Conservation (phyloP, 2,797 vertebrate genomes). For the Galago senegalensis region DNA sequence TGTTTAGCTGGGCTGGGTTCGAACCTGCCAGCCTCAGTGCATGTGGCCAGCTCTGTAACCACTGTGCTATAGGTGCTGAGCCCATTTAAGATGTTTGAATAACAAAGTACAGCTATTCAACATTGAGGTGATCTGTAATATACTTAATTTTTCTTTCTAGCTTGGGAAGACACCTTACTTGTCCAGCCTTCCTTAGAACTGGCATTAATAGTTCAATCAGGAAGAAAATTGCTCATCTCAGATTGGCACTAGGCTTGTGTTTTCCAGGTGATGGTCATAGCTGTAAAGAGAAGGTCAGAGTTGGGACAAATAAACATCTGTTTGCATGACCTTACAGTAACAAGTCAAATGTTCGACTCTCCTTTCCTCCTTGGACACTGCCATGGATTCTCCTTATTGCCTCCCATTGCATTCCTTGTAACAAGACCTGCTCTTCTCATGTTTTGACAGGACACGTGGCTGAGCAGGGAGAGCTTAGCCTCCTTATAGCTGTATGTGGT, state of each 20-base stretch:
- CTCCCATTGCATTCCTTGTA: background rate
- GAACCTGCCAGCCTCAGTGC: no score
- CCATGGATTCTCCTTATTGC: background rate
- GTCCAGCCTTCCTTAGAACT: background rate
- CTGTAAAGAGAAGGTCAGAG: background rate
- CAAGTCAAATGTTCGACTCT: background rate
- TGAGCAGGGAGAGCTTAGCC: background rate
- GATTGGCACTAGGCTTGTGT: background rate
- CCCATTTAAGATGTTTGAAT: background rate
- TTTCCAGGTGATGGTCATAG: background rate
- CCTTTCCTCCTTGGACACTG: background rate
- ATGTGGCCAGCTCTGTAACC: no score
- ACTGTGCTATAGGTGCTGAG: no score
- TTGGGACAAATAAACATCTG: background rate
- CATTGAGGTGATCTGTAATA: background rate
- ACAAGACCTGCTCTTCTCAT: background rate
- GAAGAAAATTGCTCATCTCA: background rate
- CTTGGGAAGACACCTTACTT: constrained; percentile 7
- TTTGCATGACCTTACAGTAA: background rate
- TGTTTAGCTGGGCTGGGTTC: no score
- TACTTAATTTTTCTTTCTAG: background rate
- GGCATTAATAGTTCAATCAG: constrained; percentile 53
- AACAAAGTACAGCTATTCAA: background rate
- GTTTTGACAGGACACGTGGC: background rate
- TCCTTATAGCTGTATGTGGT: background rate